Base-by-base conservation (phyloP, 2,797 vertebrate genomes). In the Streptopelia turtur region DNA sequence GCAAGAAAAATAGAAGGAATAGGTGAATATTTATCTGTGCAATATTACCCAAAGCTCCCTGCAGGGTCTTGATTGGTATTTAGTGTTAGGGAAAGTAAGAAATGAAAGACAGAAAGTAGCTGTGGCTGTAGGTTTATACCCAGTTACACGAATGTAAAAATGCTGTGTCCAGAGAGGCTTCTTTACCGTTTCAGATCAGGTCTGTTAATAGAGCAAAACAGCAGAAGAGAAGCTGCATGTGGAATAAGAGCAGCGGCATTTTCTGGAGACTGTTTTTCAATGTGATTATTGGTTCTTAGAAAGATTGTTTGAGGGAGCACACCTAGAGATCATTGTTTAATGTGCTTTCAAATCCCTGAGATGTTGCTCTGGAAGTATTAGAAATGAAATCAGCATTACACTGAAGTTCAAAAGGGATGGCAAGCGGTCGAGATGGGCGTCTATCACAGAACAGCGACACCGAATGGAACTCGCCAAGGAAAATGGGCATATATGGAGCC, bases 1-100 rank as follows among this genome's bases (percentile, higher is more conserved):
- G 72, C 77, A 78, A 74, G 56, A 64, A 74, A 90, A 89, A 56
- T 18, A 66, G 76, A 92, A 79, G 60, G 81, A 77, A 63, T 7
- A 78, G 47, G 86, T 47, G 90, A 84, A 79, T 82, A 90, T 84
- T 90, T 45, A 70, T 53, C 64, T 37, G 66, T 33, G 64, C 60
- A 82, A 10, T 64, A 20, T 74, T 90, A 52, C 90, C 59, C 66
- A 65, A 53, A 82, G 80, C 83, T 93, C 59, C 52, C 83, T 60
- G 80, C 52, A 66, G 83, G 64, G 56, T 59, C 66, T 33, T 65
- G 59, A 41, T 30, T 76, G 77, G 43, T 83, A 30, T 84, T 88
- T 24, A 35, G 25, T 6, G 28, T 41, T 81, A 47, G 37, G 30
- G 52, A 65, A 65, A 81, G 74, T 13, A 33, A 64, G 57, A 81